Conservation (phyloP, 2,888 invertebrate genomes). For the Pseudanteris insignis region DNA sequence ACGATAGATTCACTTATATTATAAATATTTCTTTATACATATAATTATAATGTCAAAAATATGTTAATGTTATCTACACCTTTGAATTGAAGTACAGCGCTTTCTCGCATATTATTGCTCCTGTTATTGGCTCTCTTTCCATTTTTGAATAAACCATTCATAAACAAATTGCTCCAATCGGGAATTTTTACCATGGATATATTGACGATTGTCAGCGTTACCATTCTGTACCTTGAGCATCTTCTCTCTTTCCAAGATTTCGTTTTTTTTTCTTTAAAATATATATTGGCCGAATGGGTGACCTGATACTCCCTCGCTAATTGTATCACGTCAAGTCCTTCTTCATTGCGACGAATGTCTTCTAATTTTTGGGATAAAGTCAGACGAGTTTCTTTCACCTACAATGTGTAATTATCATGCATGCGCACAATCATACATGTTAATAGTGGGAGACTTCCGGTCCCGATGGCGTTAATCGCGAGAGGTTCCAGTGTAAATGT, state of each 20-base stretch:
- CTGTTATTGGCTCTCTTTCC: conserved; percentile 19
- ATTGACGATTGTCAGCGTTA: conserved; percentile 3
- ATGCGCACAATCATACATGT: too few species aligned
- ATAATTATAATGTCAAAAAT: too few species aligned
- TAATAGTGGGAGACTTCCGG: too few species aligned
- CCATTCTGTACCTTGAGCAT: conserved; percentile 5
- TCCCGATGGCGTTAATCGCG: too few species aligned
- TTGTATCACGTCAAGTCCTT: conserved; percentile 3
- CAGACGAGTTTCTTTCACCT: conserved; percentile 13
- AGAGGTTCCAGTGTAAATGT: too few species aligned
- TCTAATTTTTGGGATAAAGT: conserved; percentile 13
- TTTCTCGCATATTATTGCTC: conserved; percentile 14
- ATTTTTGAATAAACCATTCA: conserved; percentile 20
- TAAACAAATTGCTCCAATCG: conserved; percentile 8
- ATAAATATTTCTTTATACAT: too few species aligned
- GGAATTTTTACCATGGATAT: conserved; percentile 7
- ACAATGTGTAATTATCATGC: too few species aligned
- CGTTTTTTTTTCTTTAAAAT: conserved; percentile 11
- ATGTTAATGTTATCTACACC: neutral
- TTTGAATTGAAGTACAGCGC: conserved; percentile 15
- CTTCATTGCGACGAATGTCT: conserved; percentile 8
- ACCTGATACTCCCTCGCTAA: conserved; percentile 8
- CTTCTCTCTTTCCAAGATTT: conserved; percentile 1
- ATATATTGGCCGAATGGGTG: conserved; percentile 4
- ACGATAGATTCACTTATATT: too few species aligned